Base-by-base conservation (phyloP, 1,140 invertebrate genomes). In the Aporrectodea caliginosa region DNA sequence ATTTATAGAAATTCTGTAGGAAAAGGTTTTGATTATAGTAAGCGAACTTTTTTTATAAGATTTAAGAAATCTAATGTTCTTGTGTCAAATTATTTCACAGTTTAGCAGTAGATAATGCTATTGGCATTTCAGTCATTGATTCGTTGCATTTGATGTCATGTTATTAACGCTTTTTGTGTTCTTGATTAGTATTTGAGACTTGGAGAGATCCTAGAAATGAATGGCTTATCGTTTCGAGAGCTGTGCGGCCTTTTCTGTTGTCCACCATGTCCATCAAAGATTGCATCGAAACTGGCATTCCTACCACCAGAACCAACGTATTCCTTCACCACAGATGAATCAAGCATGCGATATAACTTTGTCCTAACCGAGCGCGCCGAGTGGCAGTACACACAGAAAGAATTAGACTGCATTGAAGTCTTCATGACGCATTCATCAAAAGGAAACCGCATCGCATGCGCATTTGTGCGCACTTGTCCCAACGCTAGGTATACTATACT, bases 201-300 rank as follows among this genome's bases (percentile, higher is more conserved):
- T 58, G 6, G 22, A 58, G 43, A 58, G 43, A 12, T 58, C 43
- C 43, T 58, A 12, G 43, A 58, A 43, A 81, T 88, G 87, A 88
- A 88, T 83, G 86, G 87, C 76, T 83, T 88, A 78, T 87, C 86
- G 27, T 84, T 87, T 78, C 87, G 94, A 91, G 97, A 99, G 91
- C 91, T 99, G 84, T 99, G 97, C 91, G 98, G 96, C 90, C 91
- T 99, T 86, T 99, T 99, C 90, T 99, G 98, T 91, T 99, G 98
- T 92, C 98, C 98, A 85, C 98, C 98, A 85, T 98, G 95, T 90
- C 98, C 98, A 83, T 97, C 96, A 81, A 92, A 94, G 88, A 99
- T 99, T 85, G 88, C 88, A 82, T 96, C 98, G 80, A 99, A 99
- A 92, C 90, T 99, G 85, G 98, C 98, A 80, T 99, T 99, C 90